A percentile compares a stretch with the other conserved stretches of the same genome.
phyloP scores from a whole-genome alignment of 2,113 vertebrate genomes.

The Hemiprocne comata region DNA sequence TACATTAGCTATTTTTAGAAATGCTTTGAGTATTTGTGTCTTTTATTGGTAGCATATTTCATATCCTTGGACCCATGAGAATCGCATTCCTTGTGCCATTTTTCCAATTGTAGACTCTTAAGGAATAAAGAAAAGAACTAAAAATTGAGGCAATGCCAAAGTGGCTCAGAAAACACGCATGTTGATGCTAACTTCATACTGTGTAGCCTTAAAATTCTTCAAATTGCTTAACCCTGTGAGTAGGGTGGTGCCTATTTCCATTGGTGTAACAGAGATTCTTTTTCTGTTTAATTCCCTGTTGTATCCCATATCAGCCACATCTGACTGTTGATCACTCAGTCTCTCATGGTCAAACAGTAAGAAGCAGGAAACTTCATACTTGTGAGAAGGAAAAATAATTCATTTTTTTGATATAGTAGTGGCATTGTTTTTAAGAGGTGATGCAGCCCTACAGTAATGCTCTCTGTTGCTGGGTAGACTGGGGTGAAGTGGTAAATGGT shows the following conservation, averaged over 20 bases:
- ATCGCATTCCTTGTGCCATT: background rate
- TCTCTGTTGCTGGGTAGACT: background rate
- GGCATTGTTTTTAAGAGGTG: background rate
- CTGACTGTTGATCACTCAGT: background rate
- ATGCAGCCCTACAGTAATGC: background rate
- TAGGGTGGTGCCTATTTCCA: background rate
- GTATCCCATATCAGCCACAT: rapidly evolving
- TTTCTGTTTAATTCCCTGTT: background rate
- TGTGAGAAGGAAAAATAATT: background rate
- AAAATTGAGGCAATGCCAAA: background rate
- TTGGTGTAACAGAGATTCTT: background rate
- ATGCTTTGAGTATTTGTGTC: background rate
- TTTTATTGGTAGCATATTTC: background rate
- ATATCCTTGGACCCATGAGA: background rate
- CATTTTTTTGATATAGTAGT: background rate
- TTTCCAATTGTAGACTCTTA: background rate
- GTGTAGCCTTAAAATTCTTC: background rate
- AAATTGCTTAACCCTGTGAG: background rate
- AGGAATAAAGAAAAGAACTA: background rate
- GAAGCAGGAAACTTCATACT: background rate
- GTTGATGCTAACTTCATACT: background rate
- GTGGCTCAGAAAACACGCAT: background rate
- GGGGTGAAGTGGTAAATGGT: background rate
- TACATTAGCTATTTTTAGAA: background rate
- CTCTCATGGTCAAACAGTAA: background rate